phyloP scores from a whole-genome alignment of 1,140 invertebrate species.

The Drosophila leontia region DNA sequence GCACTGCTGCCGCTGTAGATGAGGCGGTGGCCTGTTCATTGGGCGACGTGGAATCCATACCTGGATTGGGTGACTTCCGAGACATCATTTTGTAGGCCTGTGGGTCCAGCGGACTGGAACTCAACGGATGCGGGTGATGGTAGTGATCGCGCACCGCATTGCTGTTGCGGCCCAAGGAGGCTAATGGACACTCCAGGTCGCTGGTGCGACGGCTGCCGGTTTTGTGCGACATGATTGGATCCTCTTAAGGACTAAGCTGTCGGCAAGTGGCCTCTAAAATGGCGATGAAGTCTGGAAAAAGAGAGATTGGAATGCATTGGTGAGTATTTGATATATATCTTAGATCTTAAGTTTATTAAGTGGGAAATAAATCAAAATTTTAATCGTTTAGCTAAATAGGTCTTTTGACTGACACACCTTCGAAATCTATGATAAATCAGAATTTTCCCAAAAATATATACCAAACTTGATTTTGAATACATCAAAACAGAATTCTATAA shows the following conservation, averaged over 20 bases:
- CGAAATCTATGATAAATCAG: background rate
- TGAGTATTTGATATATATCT: background rate
- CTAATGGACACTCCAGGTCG: constrained; percentile 86
- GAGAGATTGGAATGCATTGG: background rate
- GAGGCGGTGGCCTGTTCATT: constrained; percentile 40
- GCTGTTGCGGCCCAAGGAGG: constrained; percentile 86
- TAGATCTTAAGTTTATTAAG: background rate
- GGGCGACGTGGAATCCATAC: constrained; percentile 51
- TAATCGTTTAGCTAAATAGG: background rate
- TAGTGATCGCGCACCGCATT: constrained; percentile 84
- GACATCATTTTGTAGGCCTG: constrained; percentile 85
- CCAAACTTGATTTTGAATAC: background rate
- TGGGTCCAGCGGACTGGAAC: constrained; percentile 85
- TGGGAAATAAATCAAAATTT: too few relatives aligned
- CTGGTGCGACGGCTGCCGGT: constrained; percentile 70
- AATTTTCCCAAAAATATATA: background rate
- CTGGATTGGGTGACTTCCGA: constrained; percentile 81
- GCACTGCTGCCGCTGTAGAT: constrained; percentile 50
- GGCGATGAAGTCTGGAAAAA: constrained; percentile 35
- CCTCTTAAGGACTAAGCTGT: constrained; percentile 7
- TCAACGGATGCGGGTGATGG: constrained; percentile 84
- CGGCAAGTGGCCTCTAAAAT: constrained; percentile 26
- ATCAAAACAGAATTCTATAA: background rate
- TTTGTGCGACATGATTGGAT: constrained; percentile 76
- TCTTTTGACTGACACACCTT: background rate